Conservation (phyloP, 2,113 vertebrate species). For the Siniperca knerii region DNA sequence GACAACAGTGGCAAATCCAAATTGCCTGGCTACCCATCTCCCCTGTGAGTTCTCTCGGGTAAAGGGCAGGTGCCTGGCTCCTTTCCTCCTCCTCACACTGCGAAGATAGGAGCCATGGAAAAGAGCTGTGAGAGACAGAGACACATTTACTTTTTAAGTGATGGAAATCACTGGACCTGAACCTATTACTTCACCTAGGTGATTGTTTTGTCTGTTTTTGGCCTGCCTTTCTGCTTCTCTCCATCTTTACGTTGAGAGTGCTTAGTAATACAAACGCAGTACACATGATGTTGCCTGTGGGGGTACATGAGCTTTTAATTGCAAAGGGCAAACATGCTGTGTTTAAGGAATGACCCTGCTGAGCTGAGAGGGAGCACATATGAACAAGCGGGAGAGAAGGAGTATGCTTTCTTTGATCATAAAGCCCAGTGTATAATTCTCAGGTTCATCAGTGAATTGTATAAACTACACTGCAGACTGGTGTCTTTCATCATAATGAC, state of each 20-base stretch:
- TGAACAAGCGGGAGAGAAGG: too few relatives aligned
- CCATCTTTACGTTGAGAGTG: conserved; percentile 20
- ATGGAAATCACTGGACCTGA: conserved; percentile 64
- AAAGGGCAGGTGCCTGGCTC: conserved; percentile 58
- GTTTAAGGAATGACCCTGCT: conserved; percentile 36
- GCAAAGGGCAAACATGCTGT: conserved; percentile 43
- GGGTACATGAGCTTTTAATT: conserved; percentile 66
- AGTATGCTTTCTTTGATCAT: neutral
- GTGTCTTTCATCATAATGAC: neutral
- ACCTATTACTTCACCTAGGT: conserved; percentile 59
- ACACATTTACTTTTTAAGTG: conserved; percentile 59
- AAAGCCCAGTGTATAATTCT: neutral
- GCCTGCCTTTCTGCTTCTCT: neutral
- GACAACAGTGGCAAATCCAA: conserved; percentile 58
- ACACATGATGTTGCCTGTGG: conserved; percentile 56
- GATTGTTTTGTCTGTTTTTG: conserved; percentile 10
- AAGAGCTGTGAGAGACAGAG: conserved; percentile 44
- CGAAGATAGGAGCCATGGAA: conserved; percentile 55
- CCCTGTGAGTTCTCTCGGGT: conserved; percentile 41
- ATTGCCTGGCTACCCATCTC: conserved; percentile 58
- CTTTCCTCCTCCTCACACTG: conserved; percentile 36
- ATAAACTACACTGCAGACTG: neutral
- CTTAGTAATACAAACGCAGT: conserved; percentile 62
- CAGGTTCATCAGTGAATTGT: neutral
- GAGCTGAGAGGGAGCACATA: neutral